Evolutionary conservation across 2,888 invertebrate genomes (phyloP), one percentile per base, ranked within the genome.

Genomic region (Drosophila acutilabella): DNA sequence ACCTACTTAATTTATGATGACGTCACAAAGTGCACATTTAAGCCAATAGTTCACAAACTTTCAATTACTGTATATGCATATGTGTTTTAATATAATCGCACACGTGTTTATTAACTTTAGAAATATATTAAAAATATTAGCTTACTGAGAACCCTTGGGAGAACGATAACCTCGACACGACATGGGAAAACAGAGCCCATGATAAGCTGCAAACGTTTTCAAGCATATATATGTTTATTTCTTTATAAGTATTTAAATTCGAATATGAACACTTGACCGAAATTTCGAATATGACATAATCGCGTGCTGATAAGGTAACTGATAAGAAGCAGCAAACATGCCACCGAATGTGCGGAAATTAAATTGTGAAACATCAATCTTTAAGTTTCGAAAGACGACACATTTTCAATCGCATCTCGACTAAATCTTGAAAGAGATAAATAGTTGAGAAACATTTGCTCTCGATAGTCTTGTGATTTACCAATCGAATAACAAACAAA

Each of bases 401-500:
- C 59, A 68, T 53, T 57, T 51, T 52, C 44, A 50, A 18, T 13
- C 51, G 40, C 20, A 45, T 40, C 45, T 42, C 26, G 42, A 54
- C n/a, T 44, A 14, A 54, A 13, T 23, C 67, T n/a, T 67, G 10
- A 14, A 33, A 13, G n/a, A 33, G 68, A 67, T 36, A 71, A 57
- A 45, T 54, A 44, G 18, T 16, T 53, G 5, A 16, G 14, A 57
- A 13, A 41, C 18, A 20, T 7, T 23, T 38, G n/a, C 5, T n/a
- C 53, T 18, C 10, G 58, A 41, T 33, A 26, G 8, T 26, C 20
- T 41, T 50, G 54, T 51, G 48, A 74, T 68, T 74, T 72, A 48
- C 44, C 36, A 54, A 61, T 8, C 30, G 30, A 8, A 71, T 66
- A 45, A 30, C 52, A 47, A 76, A 69, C 62, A 72, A 76, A 82